These are phyloP conservation scores for Gastracanthus pulcherrimus DNA, from an alignment of 2,888 invertebrate species.

Conservation along the genomic window DNA sequence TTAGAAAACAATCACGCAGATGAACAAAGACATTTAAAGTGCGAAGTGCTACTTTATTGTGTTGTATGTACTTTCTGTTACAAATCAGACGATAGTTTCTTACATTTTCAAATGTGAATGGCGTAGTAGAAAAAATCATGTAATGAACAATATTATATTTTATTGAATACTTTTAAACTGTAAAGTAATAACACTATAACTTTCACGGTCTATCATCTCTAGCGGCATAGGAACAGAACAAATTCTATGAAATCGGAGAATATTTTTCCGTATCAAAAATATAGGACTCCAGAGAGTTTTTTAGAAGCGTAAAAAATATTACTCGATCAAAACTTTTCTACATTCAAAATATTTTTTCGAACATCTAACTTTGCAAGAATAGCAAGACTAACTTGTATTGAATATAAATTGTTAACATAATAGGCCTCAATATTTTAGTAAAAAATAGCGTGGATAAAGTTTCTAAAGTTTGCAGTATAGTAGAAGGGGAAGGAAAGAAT, in stretches of 20 bases:
- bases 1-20: background rate
- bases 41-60: background rate
- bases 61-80: background rate
- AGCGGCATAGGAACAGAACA: no score
- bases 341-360: background rate
- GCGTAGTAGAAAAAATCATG: no score
- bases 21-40: background rate
- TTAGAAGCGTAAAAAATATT: background rate
- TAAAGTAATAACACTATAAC: no score
- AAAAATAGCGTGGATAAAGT: background rate
- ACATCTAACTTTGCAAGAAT: background rate
- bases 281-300: background rate
- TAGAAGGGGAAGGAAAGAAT: background rate
- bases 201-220: no score
- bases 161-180: no score
- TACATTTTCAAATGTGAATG: no score
- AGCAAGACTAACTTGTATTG: background rate
- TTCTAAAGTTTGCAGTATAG: background rate
- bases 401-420: background rate
- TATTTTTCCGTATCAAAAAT: background rate
- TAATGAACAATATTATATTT: no score
- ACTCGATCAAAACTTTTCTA: background rate
- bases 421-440: background rate
- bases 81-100: no score
- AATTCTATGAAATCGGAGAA: background rate